Evolutionary conservation across 2,888 invertebrate species (phyloP), one percentile per base, ranked within the genome.

Genomic region (Zygaena filipendulae): DNA sequence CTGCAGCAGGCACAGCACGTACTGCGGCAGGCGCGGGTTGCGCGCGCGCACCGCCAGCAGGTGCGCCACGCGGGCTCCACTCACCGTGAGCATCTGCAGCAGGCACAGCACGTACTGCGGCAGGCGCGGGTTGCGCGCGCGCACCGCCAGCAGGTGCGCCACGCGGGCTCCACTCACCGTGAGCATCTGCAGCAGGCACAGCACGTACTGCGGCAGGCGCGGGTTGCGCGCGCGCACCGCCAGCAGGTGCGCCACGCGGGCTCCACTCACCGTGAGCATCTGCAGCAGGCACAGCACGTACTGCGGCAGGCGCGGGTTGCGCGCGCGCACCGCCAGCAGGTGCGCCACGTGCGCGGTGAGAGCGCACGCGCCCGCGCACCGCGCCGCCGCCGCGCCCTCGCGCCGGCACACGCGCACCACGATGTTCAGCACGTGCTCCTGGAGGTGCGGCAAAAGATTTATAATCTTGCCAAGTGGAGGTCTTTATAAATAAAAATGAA

Each of bases 391-490:
- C 28, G 91, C 89, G 33, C 94, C 93, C 72, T 97, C 97, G 25
- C 90, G 84, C 32, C 93, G 88, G 13, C 95, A 95, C 48, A 92
- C 90, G 49, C 92, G 87, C 43, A 97, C 80, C 30, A 97, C 83
- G 47, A 95, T 91, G 57, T 89, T 90, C 21, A 96, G 83, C 29
- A 95, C 88, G 57, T 92, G 91, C 64, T 96, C 95, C 90, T 91
- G 54, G n/a, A n/a, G n/a, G n/a, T n/a, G n/a, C n/a, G n/a, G n/a
- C n/a, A n/a, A n/a, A n/a, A n/a, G 4, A 19, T 8, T 10, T 23
- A 14, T 6, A 13, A 3, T 22, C 13, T n/a, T n/a, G n/a, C 5
- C n/a, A n/a, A n/a, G n/a, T n/a, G n/a, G n/a, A n/a, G n/a, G n/a
- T n/a, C n/a, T n/a, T n/a, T n/a, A n/a, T n/a, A n/a, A n/a, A n/a